phyloP scores from a whole-genome alignment of 2,113 vertebrate genomes.

The Gallinago undulata region DNA sequence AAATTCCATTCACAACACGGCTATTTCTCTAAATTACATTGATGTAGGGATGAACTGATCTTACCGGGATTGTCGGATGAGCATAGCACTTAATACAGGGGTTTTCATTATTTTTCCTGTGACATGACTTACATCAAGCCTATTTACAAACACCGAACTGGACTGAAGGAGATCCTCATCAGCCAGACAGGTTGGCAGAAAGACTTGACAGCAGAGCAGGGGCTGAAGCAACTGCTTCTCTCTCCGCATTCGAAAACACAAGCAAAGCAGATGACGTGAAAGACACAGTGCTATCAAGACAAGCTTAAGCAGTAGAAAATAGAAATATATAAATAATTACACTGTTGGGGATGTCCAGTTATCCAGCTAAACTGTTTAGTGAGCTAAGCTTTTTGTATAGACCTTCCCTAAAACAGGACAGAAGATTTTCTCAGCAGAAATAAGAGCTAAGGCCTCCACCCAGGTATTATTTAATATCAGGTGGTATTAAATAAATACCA shows the following conservation, averaged over 20 bases:
- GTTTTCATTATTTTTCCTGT: conserved; percentile 44
- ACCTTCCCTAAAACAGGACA: background rate
- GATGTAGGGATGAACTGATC: conserved; percentile 9
- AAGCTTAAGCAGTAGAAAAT: background rate
- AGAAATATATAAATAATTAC: background rate
- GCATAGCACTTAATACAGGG: background rate
- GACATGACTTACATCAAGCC: conserved; percentile 46
- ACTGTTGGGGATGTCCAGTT: background rate
- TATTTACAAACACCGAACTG: conserved; percentile 40
- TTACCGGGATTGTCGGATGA: background rate
- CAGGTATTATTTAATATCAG: background rate
- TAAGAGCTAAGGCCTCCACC: background rate
- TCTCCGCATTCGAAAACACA: background rate
- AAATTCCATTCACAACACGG: conserved; percentile 28
- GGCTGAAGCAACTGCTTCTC: background rate
- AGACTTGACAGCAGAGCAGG: conserved; percentile 26
- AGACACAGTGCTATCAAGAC: background rate
- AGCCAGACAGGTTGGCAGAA: conserved; percentile 6
- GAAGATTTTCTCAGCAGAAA: background rate
- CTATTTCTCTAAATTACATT: conserved; percentile 32
- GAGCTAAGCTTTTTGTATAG: background rate
- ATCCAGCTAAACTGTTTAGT: background rate
- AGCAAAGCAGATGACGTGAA: background rate
- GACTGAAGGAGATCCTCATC: conserved; percentile 16
- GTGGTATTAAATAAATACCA: no score